These are phyloP conservation scores for Ceryle rudis DNA, from an alignment of 2,797 vertebrate genomes.

Conservation along the genomic window DNA sequence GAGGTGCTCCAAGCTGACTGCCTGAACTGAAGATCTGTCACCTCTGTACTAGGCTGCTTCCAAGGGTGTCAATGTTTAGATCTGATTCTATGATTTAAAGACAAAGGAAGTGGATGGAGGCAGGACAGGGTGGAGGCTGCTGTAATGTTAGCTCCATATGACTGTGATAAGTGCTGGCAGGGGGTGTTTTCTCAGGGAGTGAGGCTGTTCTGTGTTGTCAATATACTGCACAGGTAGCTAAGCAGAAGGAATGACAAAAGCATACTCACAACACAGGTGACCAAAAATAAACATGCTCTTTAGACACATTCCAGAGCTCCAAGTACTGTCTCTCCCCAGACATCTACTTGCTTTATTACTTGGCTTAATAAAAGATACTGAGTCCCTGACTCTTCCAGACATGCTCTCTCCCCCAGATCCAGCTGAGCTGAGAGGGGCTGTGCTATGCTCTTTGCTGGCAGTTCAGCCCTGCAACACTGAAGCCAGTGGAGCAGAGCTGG, in stretches of 20 bases:
- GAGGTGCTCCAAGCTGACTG: not conserved
- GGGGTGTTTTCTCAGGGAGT: not conserved
- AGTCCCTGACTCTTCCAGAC: not conserved
- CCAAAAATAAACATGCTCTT: not conserved
- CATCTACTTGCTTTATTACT: not conserved
- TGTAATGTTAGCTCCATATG: not conserved
- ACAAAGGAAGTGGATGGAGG: not conserved
- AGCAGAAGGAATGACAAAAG: slow-evolving; percentile 22
- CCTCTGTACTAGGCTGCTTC: not conserved
- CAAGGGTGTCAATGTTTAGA: not conserved
- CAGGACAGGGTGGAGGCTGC: not conserved
- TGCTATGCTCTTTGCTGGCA: not conserved
- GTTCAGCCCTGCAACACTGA: not conserved
- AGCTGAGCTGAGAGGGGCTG: not conserved
- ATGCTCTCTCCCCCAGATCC: not conserved
- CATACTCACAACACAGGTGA: not conserved
- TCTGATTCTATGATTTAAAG: not conserved
- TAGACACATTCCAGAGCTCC: slow-evolving; percentile 29
- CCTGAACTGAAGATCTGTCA: not conserved
- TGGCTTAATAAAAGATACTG: not conserved
- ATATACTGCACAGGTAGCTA: slow-evolving; percentile 22
- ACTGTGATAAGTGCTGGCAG: not conserved
- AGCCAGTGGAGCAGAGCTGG: not conserved
- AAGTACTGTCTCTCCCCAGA: not conserved
- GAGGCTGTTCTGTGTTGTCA: not conserved